Evolutionary conservation across 2,797 vertebrate species (phyloP), one percentile per base, ranked within the genome.

Genomic region (Austrolebias charrua): DNA sequence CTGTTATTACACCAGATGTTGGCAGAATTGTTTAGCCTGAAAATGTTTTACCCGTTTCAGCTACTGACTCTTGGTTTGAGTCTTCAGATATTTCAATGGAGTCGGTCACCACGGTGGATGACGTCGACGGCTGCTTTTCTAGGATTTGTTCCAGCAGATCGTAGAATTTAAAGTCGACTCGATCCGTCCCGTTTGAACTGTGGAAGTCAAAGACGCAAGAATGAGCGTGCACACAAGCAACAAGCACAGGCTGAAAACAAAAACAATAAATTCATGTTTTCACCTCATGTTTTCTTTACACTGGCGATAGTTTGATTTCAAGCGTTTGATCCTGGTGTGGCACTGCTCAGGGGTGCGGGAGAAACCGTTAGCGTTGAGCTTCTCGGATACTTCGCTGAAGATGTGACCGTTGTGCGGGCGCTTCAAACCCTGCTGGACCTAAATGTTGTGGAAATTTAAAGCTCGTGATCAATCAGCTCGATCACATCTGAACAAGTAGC

Each of bases 281-380:
- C 52, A 90, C 90, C 87, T 86, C 81, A 91, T 75, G 79, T 66
- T 90, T 19, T 91, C 91, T 60, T 80, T 86, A 73, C 87, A 90
- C 57, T 90, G 90, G 24, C 90, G 84, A 40, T 91, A 93, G 70
- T 58, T 85, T 0, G 89, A 72, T 61, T 93, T 93, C 14, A 93
- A 85, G 0, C 91, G 83, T 12, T 93, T 93, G 75, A 93, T 90
- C 72, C 92, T 73, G 56, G 91, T 91, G 83, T 92, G 90, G 73
- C 92, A 93, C 66, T 93, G 91, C 46, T 88, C 92, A 0, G 90
- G 67, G 2, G 77, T 90, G 69, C 92, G 89, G n/a, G 63, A 71
- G 69, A 74, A 92, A 19, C 91, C 90, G 15, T 83, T 71, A 38
- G 82, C 77, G 0, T 69, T 28, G 24, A 93, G 86, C 40, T 89